Conservation (phyloP, 2,113 vertebrate species). For the Motacilla alba region DNA sequence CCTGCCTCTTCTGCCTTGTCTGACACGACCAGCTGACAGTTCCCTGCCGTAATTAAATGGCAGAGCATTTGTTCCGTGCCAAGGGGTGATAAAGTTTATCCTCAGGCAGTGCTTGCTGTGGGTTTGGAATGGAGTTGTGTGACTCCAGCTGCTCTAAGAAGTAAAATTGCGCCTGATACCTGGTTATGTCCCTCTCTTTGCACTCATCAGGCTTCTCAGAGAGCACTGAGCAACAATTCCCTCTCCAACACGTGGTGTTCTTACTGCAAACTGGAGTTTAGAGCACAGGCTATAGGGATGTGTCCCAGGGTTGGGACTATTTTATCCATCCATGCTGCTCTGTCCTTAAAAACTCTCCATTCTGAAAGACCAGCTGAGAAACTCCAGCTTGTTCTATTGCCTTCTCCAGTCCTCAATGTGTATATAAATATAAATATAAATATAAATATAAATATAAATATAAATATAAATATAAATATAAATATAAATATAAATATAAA, state of each 20-base stretch:
- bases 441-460: too few species aligned
- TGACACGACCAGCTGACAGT: not conserved
- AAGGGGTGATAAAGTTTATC: not conserved
- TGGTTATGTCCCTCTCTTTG: not conserved
- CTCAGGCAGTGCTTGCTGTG: not conserved
- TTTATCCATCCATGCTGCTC: not conserved
- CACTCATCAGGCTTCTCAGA: not conserved
- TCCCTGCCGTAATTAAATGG: not conserved
- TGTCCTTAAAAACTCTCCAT: not conserved
- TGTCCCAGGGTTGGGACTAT: not conserved
- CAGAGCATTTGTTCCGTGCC: not conserved
- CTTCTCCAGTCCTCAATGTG: rapidly evolving
- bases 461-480: rapidly evolving
- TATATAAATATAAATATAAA: not conserved
- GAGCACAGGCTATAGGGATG: not conserved
- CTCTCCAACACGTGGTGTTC: not conserved
- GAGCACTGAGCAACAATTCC: not conserved
- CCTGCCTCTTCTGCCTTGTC: not conserved
- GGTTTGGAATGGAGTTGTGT: not conserved
- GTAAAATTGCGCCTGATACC: not conserved
- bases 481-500: rapidly evolving
- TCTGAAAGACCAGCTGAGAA: not conserved
- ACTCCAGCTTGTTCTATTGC: not conserved
- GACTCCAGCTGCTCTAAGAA: not conserved
- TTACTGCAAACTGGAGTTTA: not conserved